Evolutionary conservation across 1,140 invertebrate species (phyloP).

Genomic region (Holcopasites calliopsidis): DNA sequence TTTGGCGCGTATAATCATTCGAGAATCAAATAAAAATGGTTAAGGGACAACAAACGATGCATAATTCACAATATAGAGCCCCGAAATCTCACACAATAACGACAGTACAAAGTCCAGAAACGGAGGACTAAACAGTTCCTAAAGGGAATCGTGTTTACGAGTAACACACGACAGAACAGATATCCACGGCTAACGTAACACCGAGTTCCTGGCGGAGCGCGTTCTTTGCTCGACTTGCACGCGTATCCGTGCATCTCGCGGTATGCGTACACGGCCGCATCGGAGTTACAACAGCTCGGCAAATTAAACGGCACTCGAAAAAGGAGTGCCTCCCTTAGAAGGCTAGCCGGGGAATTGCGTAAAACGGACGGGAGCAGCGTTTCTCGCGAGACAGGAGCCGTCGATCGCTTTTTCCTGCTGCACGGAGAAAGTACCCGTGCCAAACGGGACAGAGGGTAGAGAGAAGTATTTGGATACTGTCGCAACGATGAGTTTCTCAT

Average conservation of each 20-base stretch:
- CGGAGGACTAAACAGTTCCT: background rate
- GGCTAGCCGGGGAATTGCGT: slow-evolving; percentile 33
- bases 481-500: background rate
- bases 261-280: no score
- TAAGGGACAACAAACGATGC: no score
- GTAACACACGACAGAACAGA: background rate
- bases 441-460: slow-evolving; percentile 13
- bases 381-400: slow-evolving; percentile 11
- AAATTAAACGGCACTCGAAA: slow-evolving; percentile 33
- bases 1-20: background rate
- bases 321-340: slow-evolving; percentile 44
- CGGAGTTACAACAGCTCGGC: slow-evolving; percentile 5
- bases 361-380: slow-evolving; percentile 23
- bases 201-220: background rate
- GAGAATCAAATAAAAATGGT: background rate
- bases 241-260: background rate
- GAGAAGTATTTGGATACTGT: slow-evolving; percentile 1
- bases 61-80: no score
- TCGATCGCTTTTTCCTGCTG: slow-evolving; percentile 33
- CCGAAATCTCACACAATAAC: no score
- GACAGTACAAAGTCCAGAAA: background rate
- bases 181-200: background rate
- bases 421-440: slow-evolving; percentile 41
- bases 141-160: background rate
- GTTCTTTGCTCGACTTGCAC: background rate